Conservation (phyloP, 2,797 vertebrate genomes). For the Gymnoscopelus microlampas region DNA sequence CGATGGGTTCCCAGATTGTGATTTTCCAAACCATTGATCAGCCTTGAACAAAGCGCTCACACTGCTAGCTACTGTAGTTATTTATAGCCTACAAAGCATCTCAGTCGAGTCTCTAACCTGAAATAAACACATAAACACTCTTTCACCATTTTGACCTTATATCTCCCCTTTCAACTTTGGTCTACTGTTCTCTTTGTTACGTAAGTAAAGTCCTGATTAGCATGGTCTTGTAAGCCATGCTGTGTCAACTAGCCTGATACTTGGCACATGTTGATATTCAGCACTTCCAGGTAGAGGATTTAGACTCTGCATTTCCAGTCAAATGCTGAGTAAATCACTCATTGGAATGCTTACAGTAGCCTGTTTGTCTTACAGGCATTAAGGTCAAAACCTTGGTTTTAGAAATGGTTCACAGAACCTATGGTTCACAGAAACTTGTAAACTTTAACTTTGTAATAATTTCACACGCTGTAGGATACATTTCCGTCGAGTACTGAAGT, state of each 20-base stretch:
- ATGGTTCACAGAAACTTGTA: constrained; percentile 22
- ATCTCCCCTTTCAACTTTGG: constrained; percentile 28
- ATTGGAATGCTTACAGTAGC: constrained; percentile 54
- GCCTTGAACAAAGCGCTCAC: no score
- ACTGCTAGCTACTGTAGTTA: no score
- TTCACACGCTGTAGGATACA: not conserved
- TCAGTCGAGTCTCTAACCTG: no score
- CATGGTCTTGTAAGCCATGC: constrained; percentile 24
- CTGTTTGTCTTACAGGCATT: constrained; percentile 58
- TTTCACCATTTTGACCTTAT: not conserved
- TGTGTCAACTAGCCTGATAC: constrained; percentile 35
- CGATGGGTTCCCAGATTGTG: no score
- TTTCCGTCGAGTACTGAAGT: not conserved
- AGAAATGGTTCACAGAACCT: no score
- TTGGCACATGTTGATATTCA: constrained; percentile 52
- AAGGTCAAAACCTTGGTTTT: constrained; percentile 42
- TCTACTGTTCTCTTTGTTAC: constrained; percentile 38
- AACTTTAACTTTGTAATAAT: constrained; percentile 51
- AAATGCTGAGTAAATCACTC: constrained; percentile 46
- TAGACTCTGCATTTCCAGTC: constrained; percentile 29
- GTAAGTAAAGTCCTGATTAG: constrained; percentile 40
- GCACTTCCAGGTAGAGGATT: constrained; percentile 61
- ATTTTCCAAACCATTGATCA: no score
- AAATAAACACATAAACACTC: no score
- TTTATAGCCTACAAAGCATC: no score